Percentiles rank a stretch among this genome's conserved stretches.
Evolutionary conservation across 2,888 invertebrate genomes (phyloP).

Genomic region (Nezara viridula): DNA sequence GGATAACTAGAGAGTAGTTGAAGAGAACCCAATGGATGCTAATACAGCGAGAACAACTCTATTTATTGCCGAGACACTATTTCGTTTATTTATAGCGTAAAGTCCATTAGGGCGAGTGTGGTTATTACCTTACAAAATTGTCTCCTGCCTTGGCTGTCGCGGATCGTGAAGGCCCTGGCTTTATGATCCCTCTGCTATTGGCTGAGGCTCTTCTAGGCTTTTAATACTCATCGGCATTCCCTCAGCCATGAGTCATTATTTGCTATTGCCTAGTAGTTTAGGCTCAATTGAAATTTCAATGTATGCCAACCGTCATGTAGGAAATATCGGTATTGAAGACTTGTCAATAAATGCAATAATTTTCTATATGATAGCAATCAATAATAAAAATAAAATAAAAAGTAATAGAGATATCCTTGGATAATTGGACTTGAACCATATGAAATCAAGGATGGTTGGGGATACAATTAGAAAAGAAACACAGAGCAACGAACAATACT

Average conservation of each 20-base stretch:
- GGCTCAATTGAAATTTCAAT: background rate
- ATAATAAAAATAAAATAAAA: too few species aligned
- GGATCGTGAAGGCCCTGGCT: background rate
- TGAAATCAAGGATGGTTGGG: too few species aligned
- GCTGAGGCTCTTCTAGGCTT: background rate
- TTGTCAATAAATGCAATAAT: too few species aligned
- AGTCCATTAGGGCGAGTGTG: slow-evolving; percentile 27
- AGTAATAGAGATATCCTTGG: too few species aligned
- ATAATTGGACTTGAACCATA: too few species aligned
- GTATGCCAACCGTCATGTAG: too few species aligned
- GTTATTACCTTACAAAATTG: slow-evolving; percentile 38
- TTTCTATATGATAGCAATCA: too few species aligned
- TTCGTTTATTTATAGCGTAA: slow-evolving; percentile 5
- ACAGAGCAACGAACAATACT: too few species aligned
- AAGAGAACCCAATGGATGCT: background rate
- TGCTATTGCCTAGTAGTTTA: background rate
- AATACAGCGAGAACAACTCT: background rate
- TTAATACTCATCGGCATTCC: background rate
- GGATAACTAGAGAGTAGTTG: background rate
- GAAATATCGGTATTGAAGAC: too few species aligned
- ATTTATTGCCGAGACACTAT: slow-evolving; percentile 24
- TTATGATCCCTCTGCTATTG: background rate
- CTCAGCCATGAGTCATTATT: background rate
- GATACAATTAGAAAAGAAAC: too few species aligned
- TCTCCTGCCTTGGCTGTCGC: slow-evolving; percentile 4